Base-by-base conservation (phyloP, 2,797 vertebrate species). In the Phalanger gymnotis region DNA sequence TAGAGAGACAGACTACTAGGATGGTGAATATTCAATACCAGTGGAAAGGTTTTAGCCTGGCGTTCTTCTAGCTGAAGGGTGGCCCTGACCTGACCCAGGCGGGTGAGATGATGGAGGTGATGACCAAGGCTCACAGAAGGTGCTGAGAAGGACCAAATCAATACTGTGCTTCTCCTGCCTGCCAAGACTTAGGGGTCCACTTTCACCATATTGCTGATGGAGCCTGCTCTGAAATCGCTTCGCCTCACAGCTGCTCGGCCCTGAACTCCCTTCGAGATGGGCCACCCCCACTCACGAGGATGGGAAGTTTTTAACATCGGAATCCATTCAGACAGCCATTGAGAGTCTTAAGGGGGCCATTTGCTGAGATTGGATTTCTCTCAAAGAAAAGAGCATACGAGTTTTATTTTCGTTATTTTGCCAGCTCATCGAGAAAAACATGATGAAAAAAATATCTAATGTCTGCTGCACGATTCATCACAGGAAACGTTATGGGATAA, bases 321-420 rank as follows among this genome's bases (percentile, higher is more conserved):
- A 96, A 94, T 97, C 98, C 95, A 97, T 96, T 96, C 94, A 94
- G 98, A 98, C 97, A 98, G 98, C 98, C 98, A 98, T 97, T 98
- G 97, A 98, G 96, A 98, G 97, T 98, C 98, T 98, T 98, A 98
- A 97, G 95, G 92, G 94, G n/a, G 93, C 95, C 54, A 96, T 97
- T 97, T 97, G 94, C 52, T 40, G 53, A 97, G 90, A 97, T 97
- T 97, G 96, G 92, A 98, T 98, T 98, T 97, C 96, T 97, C 93
- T 93, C 97, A 96, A 98, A 97, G 93, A 96, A 98, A 98, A 98
- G 96, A 97, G 51, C 92, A 95, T 93, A 96, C 28, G 11, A 31
- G 31, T 96, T 97, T 97, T 97, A 97, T 98, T 97, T 98, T 98
- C 97, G 97, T 97, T 96, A 96, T 98, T 98, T 97, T 97, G 93